Evolutionary conservation across 2,797 vertebrate genomes (phyloP).

Genomic region (Sarcophilus harrisii): DNA sequence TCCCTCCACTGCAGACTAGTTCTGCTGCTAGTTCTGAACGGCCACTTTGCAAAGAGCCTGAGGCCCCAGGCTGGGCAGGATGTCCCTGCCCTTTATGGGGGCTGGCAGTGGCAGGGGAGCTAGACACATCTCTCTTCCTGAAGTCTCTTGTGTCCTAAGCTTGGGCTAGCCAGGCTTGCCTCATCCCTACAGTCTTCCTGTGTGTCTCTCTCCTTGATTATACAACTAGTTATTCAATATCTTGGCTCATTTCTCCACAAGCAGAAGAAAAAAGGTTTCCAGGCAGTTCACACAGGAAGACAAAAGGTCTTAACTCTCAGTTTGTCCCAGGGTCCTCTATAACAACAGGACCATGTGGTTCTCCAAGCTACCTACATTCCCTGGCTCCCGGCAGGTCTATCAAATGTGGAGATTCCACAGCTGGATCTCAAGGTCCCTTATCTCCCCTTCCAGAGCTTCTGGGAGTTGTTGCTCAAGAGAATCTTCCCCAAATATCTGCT

Average conservation of each 20-base stretch:
- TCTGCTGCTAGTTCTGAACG: neutral
- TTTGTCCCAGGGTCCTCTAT: neutral
- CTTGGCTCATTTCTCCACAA: neutral
- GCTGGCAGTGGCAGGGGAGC: neutral
- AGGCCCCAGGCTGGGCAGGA: neutral
- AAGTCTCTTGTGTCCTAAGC: neutral
- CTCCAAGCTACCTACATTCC: neutral
- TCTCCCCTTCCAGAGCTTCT: neutral
- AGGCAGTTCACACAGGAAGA: neutral
- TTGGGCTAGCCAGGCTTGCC: neutral
- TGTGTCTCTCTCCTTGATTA: neutral
- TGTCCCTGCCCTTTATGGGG: neutral
- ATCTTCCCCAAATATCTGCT: neutral
- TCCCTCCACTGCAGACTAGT: neutral
- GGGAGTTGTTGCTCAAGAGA: neutral
- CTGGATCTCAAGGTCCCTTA: neutral
- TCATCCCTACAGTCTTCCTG: neutral
- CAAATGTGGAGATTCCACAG: neutral
- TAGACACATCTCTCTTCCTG: neutral
- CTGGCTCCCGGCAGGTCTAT: neutral
- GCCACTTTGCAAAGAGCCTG: neutral
- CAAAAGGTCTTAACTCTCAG: neutral
- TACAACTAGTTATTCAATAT: neutral
- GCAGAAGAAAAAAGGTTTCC: neutral
- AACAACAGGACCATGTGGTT: fast-evolving